Base-by-base conservation (phyloP, 2,797 vertebrate genomes). In the Mionectes olivaceus region DNA sequence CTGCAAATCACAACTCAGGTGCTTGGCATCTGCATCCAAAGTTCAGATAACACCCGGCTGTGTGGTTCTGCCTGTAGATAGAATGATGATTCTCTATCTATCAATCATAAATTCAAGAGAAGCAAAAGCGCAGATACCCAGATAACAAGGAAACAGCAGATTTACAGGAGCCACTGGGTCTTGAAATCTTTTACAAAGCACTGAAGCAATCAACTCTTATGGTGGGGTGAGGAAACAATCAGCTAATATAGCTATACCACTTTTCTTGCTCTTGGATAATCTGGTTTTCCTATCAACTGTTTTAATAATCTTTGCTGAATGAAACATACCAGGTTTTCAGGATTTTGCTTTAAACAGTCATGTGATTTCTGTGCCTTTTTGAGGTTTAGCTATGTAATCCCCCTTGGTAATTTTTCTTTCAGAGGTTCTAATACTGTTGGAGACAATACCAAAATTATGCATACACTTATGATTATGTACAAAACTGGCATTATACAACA, bases 1-100 rank as follows among this genome's bases (percentile, higher is more conserved):
- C 87, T 91, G 56, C 94, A 91, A 79, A 95, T 90, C 89, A 90
- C n/a, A 63, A 94, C 67, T 95, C 87, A 89, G 71, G 89, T 94
- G 74, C 44, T 94, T 93, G 94, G 94, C 92, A 78, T 89, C 37
- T 63, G 61, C 80, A 79, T 57, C 59, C 80, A 91, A 71, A 87
- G 64, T 78, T 94, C 87, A 86, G 37, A 28, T 53, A 93, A 91
- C 93, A 95, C 91, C 93, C 81, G 80, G 90, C 53, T 13, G 9
- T 55, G 69, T 60, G 59, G 70, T 56, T 53, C 64, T 52, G 79
- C 74, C 79, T 90, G 60, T 46, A 75, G 57, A 78, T 24, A 91
- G 76, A 89, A 67, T 14, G 10, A 82, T 94, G 25, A 83, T 80
- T 84, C n/a, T 81, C 39, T 55, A 50, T 9, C 57, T 39, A 28